Evolutionary conservation across 2,797 vertebrate genomes (phyloP), one percentile per base, ranked within the genome.

Genomic region (Danionella dracula): DNA sequence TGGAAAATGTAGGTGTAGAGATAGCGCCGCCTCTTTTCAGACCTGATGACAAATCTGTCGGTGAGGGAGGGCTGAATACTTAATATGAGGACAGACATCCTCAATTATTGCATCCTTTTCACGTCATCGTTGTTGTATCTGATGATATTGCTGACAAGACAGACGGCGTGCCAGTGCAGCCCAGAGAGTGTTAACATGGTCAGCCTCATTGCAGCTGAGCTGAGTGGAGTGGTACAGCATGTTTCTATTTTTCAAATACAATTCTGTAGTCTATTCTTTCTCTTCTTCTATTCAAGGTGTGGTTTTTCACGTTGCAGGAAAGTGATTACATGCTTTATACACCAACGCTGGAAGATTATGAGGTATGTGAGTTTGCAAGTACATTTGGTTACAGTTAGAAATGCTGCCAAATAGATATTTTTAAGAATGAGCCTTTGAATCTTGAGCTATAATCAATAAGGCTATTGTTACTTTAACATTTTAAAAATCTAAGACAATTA

Each of bases 251-350:
- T 50, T 32, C 0, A 8, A 0, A 2, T 2, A 31, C 11, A 2
- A 27, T 54, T 11, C 2, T 42, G 8, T 19, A 11, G 34, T 2
- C 5, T 16, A 19, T 50, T 35, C 13, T 29, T 41, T 2, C 9
- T 29, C 21, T n/a, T 23, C 15, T 4, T 57, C 4, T 44, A 9
- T 57, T 57, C 8, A 41, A 20, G 8, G 2, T 15, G 8, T 64
- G n/a, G 4, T 11, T 5, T 80, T 10, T 79, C 4, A 71, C 9
- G 55, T 37, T 4, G 12, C 76, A 83, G 83, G 29, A 6, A 7
- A 3, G 69, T 11, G 46, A 73, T 16, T 32, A 32, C 66, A 70
- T 1, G 13, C 76, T 85, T 12, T 87, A 88, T 78, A 86, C 85
- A 0, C 84, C 84, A 10, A 56, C 23, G 16, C 0, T 0, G 1